phyloP scores from a whole-genome alignment of 2,888 invertebrate genomes.

The Anoplius nigerrimus region DNA sequence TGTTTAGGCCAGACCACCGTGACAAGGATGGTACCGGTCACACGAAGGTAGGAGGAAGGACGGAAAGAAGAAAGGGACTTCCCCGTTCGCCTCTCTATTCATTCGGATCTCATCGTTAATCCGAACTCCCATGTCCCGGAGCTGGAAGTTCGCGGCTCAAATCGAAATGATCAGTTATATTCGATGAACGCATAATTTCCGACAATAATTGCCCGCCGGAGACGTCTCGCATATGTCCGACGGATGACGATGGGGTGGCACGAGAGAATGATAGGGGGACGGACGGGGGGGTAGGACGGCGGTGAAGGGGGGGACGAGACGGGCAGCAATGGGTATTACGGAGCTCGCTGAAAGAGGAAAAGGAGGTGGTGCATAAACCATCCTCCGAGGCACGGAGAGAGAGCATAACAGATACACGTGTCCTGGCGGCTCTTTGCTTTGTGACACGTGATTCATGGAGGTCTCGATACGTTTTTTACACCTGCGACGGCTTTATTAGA shows the following conservation, averaged over 20 bases:
- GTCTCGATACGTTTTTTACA: constrained; percentile 71
- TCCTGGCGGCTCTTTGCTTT: constrained; percentile 65
- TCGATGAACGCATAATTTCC: too few relatives aligned
- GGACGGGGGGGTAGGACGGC: neutral
- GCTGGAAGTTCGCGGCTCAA: too few relatives aligned
- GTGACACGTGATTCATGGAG: constrained; percentile 72
- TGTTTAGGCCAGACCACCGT: too few relatives aligned
- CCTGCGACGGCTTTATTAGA: constrained; percentile 73
- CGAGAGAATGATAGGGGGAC: constrained; percentile 22
- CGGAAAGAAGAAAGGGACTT: too few relatives aligned
- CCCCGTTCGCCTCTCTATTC: too few relatives aligned
- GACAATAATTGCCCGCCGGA: constrained; percentile 32
- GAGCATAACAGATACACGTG: constrained; percentile 69
- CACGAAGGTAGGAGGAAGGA: too few relatives aligned
- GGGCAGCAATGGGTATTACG: too few relatives aligned
- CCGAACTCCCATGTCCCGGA: too few relatives aligned
- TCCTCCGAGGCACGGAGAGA: constrained; percentile 40
- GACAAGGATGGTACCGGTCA: too few relatives aligned
- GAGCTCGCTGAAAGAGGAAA: constrained; percentile 22
- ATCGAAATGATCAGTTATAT: too few relatives aligned
- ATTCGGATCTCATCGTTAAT: too few relatives aligned
- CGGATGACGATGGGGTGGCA: neutral
- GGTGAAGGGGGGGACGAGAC: too few relatives aligned
- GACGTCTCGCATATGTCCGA: constrained; percentile 20
- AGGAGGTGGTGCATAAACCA: constrained; percentile 48